These are phyloP conservation scores for Stenopsyche tienmushanensis DNA, from an alignment of 1,140 invertebrate species.

Conservation along the genomic window DNA sequence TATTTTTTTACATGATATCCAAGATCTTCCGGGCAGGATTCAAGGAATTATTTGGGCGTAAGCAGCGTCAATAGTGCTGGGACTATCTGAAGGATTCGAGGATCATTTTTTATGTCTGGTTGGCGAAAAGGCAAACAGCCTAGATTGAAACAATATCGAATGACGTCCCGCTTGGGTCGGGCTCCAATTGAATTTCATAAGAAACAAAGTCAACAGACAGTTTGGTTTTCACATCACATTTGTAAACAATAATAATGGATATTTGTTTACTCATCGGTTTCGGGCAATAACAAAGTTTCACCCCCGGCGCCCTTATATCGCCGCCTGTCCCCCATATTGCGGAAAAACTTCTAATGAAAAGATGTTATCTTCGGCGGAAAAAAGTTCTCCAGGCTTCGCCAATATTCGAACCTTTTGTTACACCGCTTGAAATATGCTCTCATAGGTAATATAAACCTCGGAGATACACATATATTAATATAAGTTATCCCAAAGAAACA, in stretches of 20 bases:
- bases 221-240: conserved; percentile 35
- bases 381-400: conserved; percentile 2
- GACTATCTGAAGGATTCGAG: too few species aligned
- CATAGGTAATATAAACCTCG: too few species aligned
- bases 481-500: too few species aligned
- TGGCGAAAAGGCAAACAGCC: neutral
- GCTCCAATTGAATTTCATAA: conserved; percentile 31
- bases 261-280: conserved; percentile 38
- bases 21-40: too few species aligned
- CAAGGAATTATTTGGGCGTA: too few species aligned
- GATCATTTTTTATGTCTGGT: neutral
- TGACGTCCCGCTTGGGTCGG: neutral
- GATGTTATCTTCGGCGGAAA: conserved; percentile 27
- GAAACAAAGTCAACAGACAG: conserved; percentile 34
- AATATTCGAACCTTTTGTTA: conserved; percentile 5
- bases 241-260: conserved; percentile 41
- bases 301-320: conserved; percentile 5
- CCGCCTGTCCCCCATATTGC: conserved; percentile 17
- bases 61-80: too few species aligned
- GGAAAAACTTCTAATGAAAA: conserved; percentile 38
- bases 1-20: too few species aligned
- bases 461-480: too few species aligned
- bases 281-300: conserved; percentile 33
- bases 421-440: neutral
- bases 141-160: conserved; percentile 1